Base-by-base conservation (phyloP, 35 echinoderm and acorn worm genomes). In the Stichopus chloronotus region DNA sequence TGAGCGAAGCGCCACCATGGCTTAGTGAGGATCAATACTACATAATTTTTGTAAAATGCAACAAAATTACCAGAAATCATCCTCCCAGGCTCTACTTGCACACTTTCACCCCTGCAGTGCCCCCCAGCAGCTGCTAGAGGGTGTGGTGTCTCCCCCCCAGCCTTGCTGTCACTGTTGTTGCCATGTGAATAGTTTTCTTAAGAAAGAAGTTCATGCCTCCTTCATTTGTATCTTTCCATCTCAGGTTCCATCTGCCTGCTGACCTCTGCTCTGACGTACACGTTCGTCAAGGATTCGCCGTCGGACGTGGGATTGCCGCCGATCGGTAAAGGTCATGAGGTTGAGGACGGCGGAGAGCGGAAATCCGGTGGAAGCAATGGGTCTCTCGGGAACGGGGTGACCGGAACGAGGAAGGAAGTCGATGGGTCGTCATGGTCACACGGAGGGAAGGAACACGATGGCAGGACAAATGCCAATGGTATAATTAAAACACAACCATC, bases 201-300 rank as follows among this genome's bases (percentile, higher is more conserved):
- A 43, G 30, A 43, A 43, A 43, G 30, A 43, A 43, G 30, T 43
- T 43, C 30, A 43, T 43, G 30, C 3, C 30, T 43, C 30, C 30
- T 43, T 43, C 30, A 43, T 43, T 43, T 43, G 30, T 43, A 43
- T 43, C 30, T 43, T 3, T 43, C 30, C 30, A 43, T 65, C n/a
- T 23, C 24, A 89, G 87, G 87, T 20, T 71, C 43, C 25, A 6
- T 71, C 13, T 89, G 87, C 17, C 25, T 89, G 19, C 59, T 89
- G 19, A 30, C 16, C 19, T 89, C 87, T 14, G 0, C 16, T 23
- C 10, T 89, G 22, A 24, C 87, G 52, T 89, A 71, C 65, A 43
- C 52, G 30, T 71, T 71, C 16, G 54, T 89, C 21, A 89, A 89
- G 61, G 52, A 74, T 59, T 89, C 87, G 5, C 87, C 87, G 0